phyloP scores from a whole-genome alignment of 1,140 invertebrate genomes.

The Drosophila pallidifrons region DNA sequence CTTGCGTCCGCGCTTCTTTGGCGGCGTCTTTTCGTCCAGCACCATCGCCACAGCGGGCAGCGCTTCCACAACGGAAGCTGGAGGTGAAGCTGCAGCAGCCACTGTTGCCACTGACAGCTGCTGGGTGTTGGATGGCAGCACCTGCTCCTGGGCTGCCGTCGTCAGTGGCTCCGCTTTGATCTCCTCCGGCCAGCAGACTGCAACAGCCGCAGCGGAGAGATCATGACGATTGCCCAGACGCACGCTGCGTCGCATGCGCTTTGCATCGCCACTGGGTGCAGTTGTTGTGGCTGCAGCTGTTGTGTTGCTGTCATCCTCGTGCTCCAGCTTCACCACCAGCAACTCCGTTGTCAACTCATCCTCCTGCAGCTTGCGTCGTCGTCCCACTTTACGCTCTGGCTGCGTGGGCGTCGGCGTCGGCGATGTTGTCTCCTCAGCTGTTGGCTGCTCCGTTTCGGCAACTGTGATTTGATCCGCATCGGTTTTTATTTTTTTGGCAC shows the following conservation, averaged over 20 bases:
- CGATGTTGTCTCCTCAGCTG: slow-evolving; percentile 34
- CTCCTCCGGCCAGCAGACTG: slow-evolving; percentile 39
- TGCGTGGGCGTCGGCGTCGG: neutral
- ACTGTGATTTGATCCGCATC: slow-evolving; percentile 36
- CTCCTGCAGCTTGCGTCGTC: slow-evolving; percentile 66
- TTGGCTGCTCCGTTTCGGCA: neutral
- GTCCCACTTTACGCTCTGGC: slow-evolving; percentile 61
- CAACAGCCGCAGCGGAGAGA: slow-evolving; percentile 12
- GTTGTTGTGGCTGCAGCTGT: slow-evolving; percentile 11
- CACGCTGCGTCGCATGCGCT: slow-evolving; percentile 73
- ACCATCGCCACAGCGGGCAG: neutral
- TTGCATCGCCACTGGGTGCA: slow-evolving; percentile 26
- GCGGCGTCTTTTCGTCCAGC: slow-evolving; percentile 78
- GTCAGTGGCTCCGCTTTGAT: slow-evolving; percentile 49
- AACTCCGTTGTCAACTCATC: slow-evolving; percentile 37
- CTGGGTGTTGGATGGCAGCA: too few species aligned
- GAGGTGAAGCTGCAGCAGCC: too few species aligned
- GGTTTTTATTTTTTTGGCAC: slow-evolving; percentile 69
- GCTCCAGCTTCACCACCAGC: slow-evolving; percentile 62
- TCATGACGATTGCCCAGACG: slow-evolving; percentile 73
- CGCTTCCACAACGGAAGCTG: neutral
- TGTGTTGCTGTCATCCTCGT: slow-evolving; percentile 40
- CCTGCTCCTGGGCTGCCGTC: slow-evolving; percentile 1
- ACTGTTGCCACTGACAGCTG: too few species aligned
- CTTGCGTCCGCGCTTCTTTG: slow-evolving; percentile 81